phyloP scores from a whole-genome alignment of 2,797 vertebrate genomes.

The Spinus pinus region DNA sequence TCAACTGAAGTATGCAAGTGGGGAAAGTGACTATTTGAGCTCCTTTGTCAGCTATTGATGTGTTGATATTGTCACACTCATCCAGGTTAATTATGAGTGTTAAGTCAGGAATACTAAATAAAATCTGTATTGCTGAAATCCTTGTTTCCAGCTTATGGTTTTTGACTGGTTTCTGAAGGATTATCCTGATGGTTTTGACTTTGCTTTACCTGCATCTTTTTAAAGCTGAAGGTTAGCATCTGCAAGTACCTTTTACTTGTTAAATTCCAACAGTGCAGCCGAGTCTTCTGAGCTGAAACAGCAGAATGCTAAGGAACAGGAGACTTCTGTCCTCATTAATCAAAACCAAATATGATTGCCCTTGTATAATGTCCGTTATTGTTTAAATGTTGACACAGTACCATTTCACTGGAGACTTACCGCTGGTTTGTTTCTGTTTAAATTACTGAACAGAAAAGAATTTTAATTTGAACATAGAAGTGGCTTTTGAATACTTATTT shows the following conservation, averaged over 20 bases:
- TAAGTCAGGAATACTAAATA: neutral
- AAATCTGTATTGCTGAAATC: neutral
- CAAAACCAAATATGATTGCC: constrained; percentile 3
- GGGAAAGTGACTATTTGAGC: neutral
- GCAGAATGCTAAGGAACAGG: neutral
- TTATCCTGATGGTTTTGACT: neutral
- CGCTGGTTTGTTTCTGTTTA: constrained; percentile 29
- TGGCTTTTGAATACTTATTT: neutral
- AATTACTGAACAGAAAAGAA: neutral
- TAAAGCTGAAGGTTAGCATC: neutral
- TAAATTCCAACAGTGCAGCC: neutral
- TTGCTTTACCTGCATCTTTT: neutral
- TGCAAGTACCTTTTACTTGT: neutral
- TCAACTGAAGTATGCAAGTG: neutral
- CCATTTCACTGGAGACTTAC: neutral
- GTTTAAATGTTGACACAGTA: constrained; percentile 32
- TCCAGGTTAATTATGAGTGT: neutral
- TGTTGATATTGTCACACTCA: neutral
- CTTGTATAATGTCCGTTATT: neutral
- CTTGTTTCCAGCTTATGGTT: neutral
- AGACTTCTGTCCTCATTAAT: constrained; percentile 3
- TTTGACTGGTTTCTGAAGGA: neutral
- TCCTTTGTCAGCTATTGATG: neutral
- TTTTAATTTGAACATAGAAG: neutral
- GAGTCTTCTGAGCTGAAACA: neutral